A percentile compares a stretch with the other conserved stretches of the same genome.
phyloP scores from a whole-genome alignment of 64 coral and sea anemone genomes.

The Montipora foliosa region DNA sequence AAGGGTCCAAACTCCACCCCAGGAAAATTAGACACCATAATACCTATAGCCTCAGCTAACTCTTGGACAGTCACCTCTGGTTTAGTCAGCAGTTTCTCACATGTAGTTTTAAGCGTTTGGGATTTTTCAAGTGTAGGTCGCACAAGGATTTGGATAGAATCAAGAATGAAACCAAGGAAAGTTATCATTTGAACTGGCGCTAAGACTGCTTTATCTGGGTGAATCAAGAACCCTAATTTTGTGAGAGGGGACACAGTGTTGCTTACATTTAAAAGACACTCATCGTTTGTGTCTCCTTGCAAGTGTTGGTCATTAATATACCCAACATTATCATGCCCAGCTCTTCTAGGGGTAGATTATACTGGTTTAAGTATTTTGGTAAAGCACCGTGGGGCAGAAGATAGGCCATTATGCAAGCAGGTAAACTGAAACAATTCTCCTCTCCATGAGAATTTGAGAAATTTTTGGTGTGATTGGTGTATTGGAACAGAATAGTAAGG shows the following conservation, averaged over 20 bases:
- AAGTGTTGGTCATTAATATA: conserved; percentile 46
- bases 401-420: conserved; percentile 38
- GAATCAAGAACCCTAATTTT: conserved; percentile 30
- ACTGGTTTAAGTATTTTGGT: conserved; percentile 56
- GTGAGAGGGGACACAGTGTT: conserved; percentile 4
- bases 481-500: conserved; percentile 51
- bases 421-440: conserved; percentile 55
- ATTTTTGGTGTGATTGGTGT: conserved; percentile 20
- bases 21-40: conserved; percentile 29
- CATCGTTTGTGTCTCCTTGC: conserved; percentile 24
- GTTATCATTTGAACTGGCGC: conserved; percentile 30
- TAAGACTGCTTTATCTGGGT: conserved; percentile 44
- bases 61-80: not conserved
- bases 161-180: conserved; percentile 40
- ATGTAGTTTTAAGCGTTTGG: not conserved
- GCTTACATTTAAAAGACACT: conserved; percentile 29
- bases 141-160: conserved; percentile 40
- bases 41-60: not conserved
- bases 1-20: conserved; percentile 42
- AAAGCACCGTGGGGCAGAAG: conserved; percentile 35
- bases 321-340: conserved; percentile 14
- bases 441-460: conserved; percentile 47
- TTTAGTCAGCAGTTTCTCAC: not conserved
- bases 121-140: not conserved
- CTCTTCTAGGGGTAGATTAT: conserved; percentile 5